These are phyloP conservation scores for Bombus affinis DNA, from an alignment of 1,140 invertebrate genomes.

Conservation along the genomic window DNA sequence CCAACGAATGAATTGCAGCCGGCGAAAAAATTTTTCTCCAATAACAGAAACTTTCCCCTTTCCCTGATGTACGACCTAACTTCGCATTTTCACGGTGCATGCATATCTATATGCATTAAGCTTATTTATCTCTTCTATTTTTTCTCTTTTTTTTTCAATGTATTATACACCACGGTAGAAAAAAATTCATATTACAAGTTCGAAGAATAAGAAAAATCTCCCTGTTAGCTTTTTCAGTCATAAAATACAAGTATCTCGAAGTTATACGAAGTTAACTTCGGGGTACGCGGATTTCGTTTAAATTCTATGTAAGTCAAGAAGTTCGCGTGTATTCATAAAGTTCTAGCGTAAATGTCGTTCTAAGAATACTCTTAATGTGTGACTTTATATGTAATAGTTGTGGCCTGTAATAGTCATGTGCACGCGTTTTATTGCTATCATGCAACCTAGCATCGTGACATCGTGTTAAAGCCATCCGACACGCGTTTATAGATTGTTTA, in stretches of 20 bases:
- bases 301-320: not conserved
- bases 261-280: not conserved
- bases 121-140: constrained; percentile 14
- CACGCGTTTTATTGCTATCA: too few species aligned
- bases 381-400: too few species aligned
- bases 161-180: not conserved
- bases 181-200: not conserved
- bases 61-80: constrained; percentile 32
- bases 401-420: too few species aligned
- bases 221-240: not conserved
- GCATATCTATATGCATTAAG: not conserved
- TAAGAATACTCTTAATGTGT: not conserved
- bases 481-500: too few species aligned
- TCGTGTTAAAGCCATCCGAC: too few species aligned
- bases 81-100: not conserved
- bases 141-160: not conserved
- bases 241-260: not conserved
- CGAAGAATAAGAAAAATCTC: not conserved
- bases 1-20: constrained; percentile 25
- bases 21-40: constrained; percentile 34
- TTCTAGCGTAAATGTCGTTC: not conserved
- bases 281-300: not conserved
- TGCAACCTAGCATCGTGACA: not conserved
- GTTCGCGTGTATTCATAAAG: not conserved
- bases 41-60: constrained; percentile 41